Base-by-base conservation (phyloP, 2,888 invertebrate species). In the Dryococelus australis region DNA sequence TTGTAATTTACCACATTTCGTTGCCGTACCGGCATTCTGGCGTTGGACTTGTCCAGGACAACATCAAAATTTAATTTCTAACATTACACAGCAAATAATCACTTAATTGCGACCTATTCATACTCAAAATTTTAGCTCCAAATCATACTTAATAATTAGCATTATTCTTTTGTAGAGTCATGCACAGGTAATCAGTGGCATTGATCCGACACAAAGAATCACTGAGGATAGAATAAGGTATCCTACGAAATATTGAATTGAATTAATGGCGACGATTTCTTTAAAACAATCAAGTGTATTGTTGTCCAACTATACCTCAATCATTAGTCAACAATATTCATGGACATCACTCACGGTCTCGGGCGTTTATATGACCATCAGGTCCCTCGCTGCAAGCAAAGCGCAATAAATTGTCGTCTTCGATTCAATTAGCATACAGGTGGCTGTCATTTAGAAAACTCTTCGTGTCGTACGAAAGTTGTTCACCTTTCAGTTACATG, bases 241-340 rank as follows among this genome's bases (percentile, higher is more conserved):
- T 65, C 16, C n/a, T 65, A 20, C 20, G 20, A 65, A 65, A 65
- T 3, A 20, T 3, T 65, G 65, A 6, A 1, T 8, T n/a, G 6
- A n/a, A 24, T n/a, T 20, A n/a, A 8, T 6, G 65, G 10, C 65
- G 24, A n/a, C 1, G 65, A 65, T 16, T 8, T 65, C n/a, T 65
- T 65, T n/a, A n/a, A n/a, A 65, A 65, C 65, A 65, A 65, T 65
- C 65, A 65, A 65, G 65, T 8, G 8, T 65, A 65, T 65, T 65
- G 65, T 65, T 65, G 65, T 65, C 65, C 65, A n/a, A n/a, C 65
- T 65, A n/a, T 65, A 65, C 65, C 65, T 65, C 65, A n/a, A 10
- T 65, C 65, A 65, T 65, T 65, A 65, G 65, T 65, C 65, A 65
- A n/a, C 65, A n/a, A 65, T 65, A 65, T 65, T 65, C 65, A 65